Evolutionary conservation across 2,888 invertebrate genomes (phyloP), one percentile per base, ranked within the genome.

Genomic region (Drosophila picticornis): DNA sequence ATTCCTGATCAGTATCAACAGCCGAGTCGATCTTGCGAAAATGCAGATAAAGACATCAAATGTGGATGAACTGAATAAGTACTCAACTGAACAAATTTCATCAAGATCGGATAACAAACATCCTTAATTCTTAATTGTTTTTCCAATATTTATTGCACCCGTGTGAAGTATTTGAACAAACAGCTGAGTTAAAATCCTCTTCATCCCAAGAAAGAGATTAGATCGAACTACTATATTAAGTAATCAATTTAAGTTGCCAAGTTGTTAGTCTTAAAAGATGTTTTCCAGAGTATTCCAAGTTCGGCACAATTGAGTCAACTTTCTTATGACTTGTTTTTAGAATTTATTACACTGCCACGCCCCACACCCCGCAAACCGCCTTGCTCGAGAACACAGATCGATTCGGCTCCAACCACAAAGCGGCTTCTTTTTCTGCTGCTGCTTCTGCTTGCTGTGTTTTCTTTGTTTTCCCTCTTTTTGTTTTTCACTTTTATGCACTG

Each of bases 261-360:
- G 7, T 16, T 36, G 3, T 7, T 10, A 13, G 0, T 7, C 9
- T 19, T 27, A 4, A 10, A 16, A 5, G 0, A 19, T 46, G 32
- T 34, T 53, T 2, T 1, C 11, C 13, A 55, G 68, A 19, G 67
- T 50, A 67, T 66, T 34, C 4, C 5, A 52, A 40, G 13, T 29
- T 38, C 36, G 11, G 9, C 4, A 9, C 32, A 5, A 0, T 25
- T 13, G 16, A 10, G 10, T 5, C 6, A 19, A 4, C 22, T 43
- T n/a, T 22, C n/a, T 22, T 25, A 6, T 34, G 16, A 19, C 19
- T 67, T 70, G 57, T 65, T 82, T 69, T 60, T 65, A 82, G 84
- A 89, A 88, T 83, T 78, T 80, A 77, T 75, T 81, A 75, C 79
- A 76, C 69, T 43, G 58, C 63, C 50, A 34, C 53, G 32, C 34